Base-by-base conservation (phyloP, 2,797 vertebrate species). In the Poeciliopsis presidionis region DNA sequence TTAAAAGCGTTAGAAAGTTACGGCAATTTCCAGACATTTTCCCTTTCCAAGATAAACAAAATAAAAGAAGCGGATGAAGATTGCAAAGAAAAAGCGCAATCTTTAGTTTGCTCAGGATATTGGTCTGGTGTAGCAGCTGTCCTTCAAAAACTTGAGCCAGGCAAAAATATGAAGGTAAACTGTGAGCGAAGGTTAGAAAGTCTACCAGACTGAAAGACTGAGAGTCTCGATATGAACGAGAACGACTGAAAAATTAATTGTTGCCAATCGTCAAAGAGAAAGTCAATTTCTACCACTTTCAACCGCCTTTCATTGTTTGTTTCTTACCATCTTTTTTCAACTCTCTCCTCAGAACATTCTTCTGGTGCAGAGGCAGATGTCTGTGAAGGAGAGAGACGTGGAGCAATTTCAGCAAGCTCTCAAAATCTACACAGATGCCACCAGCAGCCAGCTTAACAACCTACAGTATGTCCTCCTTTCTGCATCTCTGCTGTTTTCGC, bases 331-430 rank as follows among this genome's bases (percentile, higher is more conserved):
- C 47, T 43, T 49, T 59, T 72, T 1, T 25, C 7, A 33, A 71
- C 6, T 22, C 49, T 67, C 70, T 84, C 1, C 11, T 20, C 91
- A 99, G 97, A 96, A 97, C 91, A 97, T 98, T 83, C 95, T 99
- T 30, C 94, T 99, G 92, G 95, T 96, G 1, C 97, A 98, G 93
- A 96, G 96, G 87, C 97, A 97, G 90, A 96, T 98, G 91, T 96
- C 95, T 0, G 97, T 98, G 93, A 95, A 95, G n/a, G 96, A 96
- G 61, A 91, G 83, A 14, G 87, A 96, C 73, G 73, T 97, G 22
- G 96, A 96, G 72, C 95, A 95, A 78, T 97, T 99, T 80, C 95
- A 95, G 73, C 93, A 93, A 79, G 96, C 96, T 20, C 95, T 98
- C 65, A 93, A 95, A 87, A 95, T 94, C 94, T 99, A 99, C 77